Evolutionary conservation across 2,888 invertebrate species (phyloP).

Genomic region (Tridacna gigas): DNA sequence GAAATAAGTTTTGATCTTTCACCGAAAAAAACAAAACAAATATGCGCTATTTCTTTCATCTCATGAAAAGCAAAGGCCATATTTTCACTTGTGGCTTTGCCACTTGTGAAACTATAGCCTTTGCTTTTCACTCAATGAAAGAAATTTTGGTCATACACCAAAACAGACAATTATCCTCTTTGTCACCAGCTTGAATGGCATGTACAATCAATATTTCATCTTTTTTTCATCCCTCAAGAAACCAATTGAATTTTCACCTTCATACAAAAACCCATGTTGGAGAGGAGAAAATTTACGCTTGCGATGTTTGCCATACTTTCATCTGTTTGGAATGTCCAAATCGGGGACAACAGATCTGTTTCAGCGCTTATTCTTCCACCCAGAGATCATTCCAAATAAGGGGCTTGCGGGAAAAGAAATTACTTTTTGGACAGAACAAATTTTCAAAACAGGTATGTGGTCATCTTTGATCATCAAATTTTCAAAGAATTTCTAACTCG

Average conservation of each 20-base stretch:
- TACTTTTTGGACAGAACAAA: slow-evolving; percentile 44
- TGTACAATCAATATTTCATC: background rate
- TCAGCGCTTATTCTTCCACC: slow-evolving; percentile 33
- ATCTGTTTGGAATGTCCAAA: slow-evolving; percentile 60
- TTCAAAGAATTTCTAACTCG: background rate
- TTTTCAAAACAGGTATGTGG: slow-evolving; percentile 27
- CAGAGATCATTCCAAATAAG: slow-evolving; percentile 45
- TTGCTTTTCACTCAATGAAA: no score
- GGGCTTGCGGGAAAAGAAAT: slow-evolving; percentile 44
- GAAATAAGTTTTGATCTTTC: no score
- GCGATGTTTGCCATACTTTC: slow-evolving; percentile 57
- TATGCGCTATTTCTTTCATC: no score
- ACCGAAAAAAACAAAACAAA: no score
- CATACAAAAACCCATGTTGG: slow-evolving; percentile 62
- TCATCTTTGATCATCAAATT: background rate
- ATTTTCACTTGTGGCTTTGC: no score
- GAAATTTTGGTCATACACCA: no score
- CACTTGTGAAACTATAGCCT: no score
- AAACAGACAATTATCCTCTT: no score
- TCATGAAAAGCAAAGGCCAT: no score
- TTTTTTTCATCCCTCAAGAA: slow-evolving; percentile 36
- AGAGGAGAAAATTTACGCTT: slow-evolving; percentile 25
- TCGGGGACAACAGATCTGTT: slow-evolving; percentile 60
- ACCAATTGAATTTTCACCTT: slow-evolving; percentile 37
- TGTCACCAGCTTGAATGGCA: no score